phyloP scores from a whole-genome alignment of 2,888 invertebrate genomes.

The Lamellibrachia satsuma region DNA sequence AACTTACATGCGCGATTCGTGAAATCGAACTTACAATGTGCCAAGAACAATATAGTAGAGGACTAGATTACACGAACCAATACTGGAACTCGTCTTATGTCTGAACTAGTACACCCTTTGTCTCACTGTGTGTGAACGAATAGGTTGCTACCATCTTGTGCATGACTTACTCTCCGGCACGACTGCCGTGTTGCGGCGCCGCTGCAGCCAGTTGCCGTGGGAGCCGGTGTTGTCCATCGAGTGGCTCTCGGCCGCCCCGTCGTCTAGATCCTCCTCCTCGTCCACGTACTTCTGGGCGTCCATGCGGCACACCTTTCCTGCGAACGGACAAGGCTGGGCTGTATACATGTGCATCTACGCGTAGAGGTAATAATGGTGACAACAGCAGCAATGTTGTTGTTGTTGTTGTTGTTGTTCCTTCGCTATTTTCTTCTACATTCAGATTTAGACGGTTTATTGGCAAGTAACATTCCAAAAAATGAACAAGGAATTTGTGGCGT shows the following conservation, averaged over 20 bases:
- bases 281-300: constrained; percentile 56
- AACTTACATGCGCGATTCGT: too few species aligned
- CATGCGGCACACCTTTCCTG: constrained; percentile 59
- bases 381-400: too few species aligned
- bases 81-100: too few species aligned
- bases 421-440: too few species aligned
- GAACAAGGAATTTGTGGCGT: too few species aligned
- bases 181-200: constrained; percentile 50
- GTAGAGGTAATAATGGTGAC: too few species aligned
- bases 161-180: neutral
- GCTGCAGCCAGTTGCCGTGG: constrained; percentile 17
- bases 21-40: too few species aligned
- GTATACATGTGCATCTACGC: neutral
- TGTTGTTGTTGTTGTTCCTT: too few species aligned
- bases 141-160: neutral
- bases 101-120: neutral
- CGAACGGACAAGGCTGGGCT: constrained; percentile 14
- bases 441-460: too few species aligned
- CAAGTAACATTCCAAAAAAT: too few species aligned
- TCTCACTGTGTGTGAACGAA: neutral
- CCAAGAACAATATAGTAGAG: too few species aligned
- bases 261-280: constrained; percentile 59
- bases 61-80: too few species aligned
- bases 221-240: neutral
- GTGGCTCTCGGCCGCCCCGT: constrained; percentile 13